A percentile compares a stretch with the other conserved stretches of the same genome.
These are phyloP conservation scores for Dexiosoma caninum DNA, from an alignment of 2,888 invertebrate species.

Conservation along the genomic window DNA sequence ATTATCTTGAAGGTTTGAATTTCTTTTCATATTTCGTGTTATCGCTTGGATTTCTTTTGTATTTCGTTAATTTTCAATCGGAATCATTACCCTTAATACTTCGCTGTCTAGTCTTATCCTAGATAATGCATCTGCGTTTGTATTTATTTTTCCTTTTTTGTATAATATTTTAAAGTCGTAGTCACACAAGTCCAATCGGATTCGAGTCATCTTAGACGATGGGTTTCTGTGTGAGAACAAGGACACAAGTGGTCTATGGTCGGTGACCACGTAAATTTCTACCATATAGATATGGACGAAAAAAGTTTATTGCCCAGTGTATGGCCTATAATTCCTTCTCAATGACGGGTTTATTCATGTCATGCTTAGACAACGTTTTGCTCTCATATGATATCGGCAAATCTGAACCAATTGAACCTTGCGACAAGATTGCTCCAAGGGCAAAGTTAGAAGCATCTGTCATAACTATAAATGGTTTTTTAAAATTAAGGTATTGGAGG, in stretches of 20 bases:
- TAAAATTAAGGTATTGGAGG: background rate
- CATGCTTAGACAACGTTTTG: constrained; percentile 45
- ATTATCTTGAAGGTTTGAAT: too few relatives aligned
- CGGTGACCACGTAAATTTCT: background rate
- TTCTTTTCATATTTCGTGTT: too few relatives aligned
- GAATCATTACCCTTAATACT: too few relatives aligned
- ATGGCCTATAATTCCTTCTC: constrained; percentile 16
- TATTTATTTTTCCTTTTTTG: too few relatives aligned
- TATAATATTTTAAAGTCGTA: too few relatives aligned
- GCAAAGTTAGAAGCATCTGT: constrained; percentile 66
- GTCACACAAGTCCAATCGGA: too few relatives aligned
- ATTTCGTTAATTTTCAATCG: too few relatives aligned
- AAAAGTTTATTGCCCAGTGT: background rate
- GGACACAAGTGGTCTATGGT: constrained; percentile 16
- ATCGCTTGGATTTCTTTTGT: too few relatives aligned
- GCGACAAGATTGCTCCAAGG: constrained; percentile 6
- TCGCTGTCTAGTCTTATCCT: too few relatives aligned
- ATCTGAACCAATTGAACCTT: too few relatives aligned
- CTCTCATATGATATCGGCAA: background rate
- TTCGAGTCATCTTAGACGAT: background rate
- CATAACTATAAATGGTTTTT: constrained; percentile 40
- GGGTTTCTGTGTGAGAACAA: background rate
- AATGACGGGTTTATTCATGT: constrained; percentile 14
- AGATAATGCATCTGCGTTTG: too few relatives aligned
- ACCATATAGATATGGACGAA: constrained; percentile 16